Evolutionary conservation across 2,113 vertebrate species (phyloP), one percentile per base, ranked within the genome.

Genomic region (Corythornis vintsioides): DNA sequence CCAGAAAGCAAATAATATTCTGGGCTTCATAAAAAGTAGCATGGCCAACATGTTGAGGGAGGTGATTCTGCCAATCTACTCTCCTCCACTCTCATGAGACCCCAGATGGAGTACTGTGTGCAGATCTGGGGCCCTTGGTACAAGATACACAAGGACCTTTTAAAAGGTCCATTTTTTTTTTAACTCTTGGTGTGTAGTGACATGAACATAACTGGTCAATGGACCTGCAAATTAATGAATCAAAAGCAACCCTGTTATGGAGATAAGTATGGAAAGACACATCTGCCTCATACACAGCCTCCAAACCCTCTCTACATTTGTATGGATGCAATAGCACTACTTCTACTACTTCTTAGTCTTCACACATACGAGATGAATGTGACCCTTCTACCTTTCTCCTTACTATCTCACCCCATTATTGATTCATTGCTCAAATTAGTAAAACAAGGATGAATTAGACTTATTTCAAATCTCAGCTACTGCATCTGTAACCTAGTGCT

Each of bases 11-110:
- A 64, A 1, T 2, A 0, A 0, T 26, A 15, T 31, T 7, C 35
- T 11, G 7, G 10, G 6, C 25, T 89, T 40, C 47, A 26, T 16
- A 63, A 61, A 63, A 55, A 85, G 6, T 3, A 71, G 6, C 1
- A 0, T 33, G 19, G 8, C 9, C 60, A 77, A n/a, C 17, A 61
- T 10, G 10, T 10, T 0, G 0, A 76, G 38, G 29, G 9, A 33
- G 12, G 6, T 5, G 26, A 71, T 82, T 79, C 33, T 55, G 1
- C 2, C 60, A 15, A 33, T 80, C 38, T 24, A 2, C 48, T 50
- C 64, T 53, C 4, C 33, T 60, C 33, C 0, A 0, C 33, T 50
- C 7, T 63, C 8, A 2, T 25, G 16, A 67, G 19, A 85, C 24
- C 6, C 29, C 60, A 38, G 12, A 45, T 26, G 33, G 5, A 82